Conservation (phyloP, 1,140 invertebrate species). For the Sarcophaga bullata region DNA sequence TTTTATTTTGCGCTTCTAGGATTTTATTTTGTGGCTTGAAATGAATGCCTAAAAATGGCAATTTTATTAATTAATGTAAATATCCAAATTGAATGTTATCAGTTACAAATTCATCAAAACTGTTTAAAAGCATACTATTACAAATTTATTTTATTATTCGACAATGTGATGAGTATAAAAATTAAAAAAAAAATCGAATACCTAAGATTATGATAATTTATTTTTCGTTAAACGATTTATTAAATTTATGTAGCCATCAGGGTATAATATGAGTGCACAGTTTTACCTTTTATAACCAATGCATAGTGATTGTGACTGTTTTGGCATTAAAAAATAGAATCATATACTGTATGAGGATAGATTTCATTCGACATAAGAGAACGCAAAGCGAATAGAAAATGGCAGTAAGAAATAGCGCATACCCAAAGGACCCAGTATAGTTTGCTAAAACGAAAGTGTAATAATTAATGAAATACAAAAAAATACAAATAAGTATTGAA, state of each 20-base stretch:
- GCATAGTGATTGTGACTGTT: conserved; percentile 36
- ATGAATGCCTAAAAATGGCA: no score
- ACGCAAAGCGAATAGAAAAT: conserved; percentile 43
- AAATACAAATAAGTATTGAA: background rate
- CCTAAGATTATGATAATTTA: background rate
- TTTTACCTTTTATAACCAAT: conserved; percentile 38
- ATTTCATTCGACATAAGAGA: conserved; percentile 41
- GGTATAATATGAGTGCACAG: conserved; percentile 44
- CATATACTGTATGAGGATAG: conserved; percentile 46
- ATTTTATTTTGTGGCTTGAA: no score
- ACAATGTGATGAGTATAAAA: background rate
- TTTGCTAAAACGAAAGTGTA: conserved; percentile 43
- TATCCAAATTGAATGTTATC: no score
- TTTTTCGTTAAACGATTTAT: conserved; percentile 25
- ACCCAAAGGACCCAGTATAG: conserved; percentile 44
- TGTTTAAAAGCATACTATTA: no score
- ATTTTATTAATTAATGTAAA: no score
- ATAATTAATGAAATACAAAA: background rate
- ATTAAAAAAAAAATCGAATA: no score
- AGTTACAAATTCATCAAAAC: no score
- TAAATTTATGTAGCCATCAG: conserved; percentile 46
- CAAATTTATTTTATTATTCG: background rate
- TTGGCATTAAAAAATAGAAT: conserved; percentile 48
- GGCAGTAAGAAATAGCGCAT: conserved; percentile 46
- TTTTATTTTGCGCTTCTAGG: no score